A percentile compares a stretch with the other conserved stretches of the same genome.
These are phyloP conservation scores for Lasioglossum calceatum DNA, from an alignment of 2,888 invertebrate species.

Conservation along the genomic window DNA sequence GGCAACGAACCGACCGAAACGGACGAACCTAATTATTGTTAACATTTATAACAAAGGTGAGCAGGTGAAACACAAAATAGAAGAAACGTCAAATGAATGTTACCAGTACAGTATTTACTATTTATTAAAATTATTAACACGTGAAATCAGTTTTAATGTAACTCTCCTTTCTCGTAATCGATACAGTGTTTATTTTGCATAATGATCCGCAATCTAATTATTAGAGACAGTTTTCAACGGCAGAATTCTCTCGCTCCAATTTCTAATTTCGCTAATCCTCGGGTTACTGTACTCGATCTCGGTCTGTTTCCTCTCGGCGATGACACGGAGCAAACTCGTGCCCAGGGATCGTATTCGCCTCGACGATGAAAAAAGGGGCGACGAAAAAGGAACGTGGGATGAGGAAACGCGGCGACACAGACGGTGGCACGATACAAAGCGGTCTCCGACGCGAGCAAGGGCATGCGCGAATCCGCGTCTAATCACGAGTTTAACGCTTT, in stretches of 20 bases:
- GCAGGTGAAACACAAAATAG: too few species aligned
- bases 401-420: constrained; percentile 46
- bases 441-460: constrained; percentile 71
- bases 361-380: constrained; percentile 26
- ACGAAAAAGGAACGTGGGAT: constrained; percentile 27
- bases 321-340: constrained; percentile 61
- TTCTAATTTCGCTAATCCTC: background rate
- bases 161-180: too few species aligned
- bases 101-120: background rate
- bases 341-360: constrained; percentile 45
- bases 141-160: too few species aligned
- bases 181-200: background rate
- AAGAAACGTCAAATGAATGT: too few species aligned
- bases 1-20: too few species aligned
- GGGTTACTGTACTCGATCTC: background rate
- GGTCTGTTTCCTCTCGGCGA: constrained; percentile 12
- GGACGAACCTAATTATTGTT: too few species aligned
- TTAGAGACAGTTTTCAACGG: background rate
- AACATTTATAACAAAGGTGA: too few species aligned
- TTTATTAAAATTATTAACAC: background rate
- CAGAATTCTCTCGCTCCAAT: background rate
- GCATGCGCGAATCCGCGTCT: constrained; percentile 82
- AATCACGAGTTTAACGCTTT: constrained; percentile 84
- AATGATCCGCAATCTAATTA: background rate
- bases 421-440: constrained; percentile 54